Base-by-base conservation (phyloP, 2,113 vertebrate species). In the Otus sunia region DNA sequence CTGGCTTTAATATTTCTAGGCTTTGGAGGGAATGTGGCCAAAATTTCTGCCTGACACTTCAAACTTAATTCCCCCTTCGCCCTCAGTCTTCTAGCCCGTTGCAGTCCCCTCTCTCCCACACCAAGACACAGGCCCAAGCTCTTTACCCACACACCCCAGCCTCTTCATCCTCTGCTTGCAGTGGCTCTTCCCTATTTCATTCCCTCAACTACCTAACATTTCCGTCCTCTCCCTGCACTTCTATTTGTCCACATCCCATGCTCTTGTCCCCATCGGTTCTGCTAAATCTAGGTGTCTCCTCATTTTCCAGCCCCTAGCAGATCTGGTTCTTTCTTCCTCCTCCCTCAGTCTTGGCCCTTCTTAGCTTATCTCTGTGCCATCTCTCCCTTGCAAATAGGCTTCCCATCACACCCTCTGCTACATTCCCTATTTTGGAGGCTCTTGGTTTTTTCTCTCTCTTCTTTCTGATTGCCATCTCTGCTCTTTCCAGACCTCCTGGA, bases 1-100 rank as follows among this genome's bases (percentile, higher is more conserved):
- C 1, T 59, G 43, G 43, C 56, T 96, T 94, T 74, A 81, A 27
- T 36, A 72, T 82, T 95, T 95, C 92, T 91, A 85, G 52, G 92
- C 95, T 96, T 86, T 92, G 93, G 93, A 97, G 95, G 94, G 93
- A 94, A 86, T 88, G 88, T 93, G 96, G 90, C 73, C 85, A 52
- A 90, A 79, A 53, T n/a, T 88, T 66, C 88, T 93, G 37, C 77
- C 85, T 93, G 63, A 76, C 30, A 30, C 50, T 64, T 86, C n/a
- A 60, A 36, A 41, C 45, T 79, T 41, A n/a, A 77, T 23, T 75
- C 18, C 9, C 19, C 11, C 29, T 86, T 76, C 82, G 66, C 34
- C 37, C 45, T 72, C 32, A 47, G 26, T 53, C 32, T 90, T 91
- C n/a, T 15, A 63, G 12, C n/a, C 71, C 56, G 22, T 15, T 66